These are phyloP conservation scores for Mizuhopecten yessoensis DNA, from an alignment of 1,140 invertebrate species.

Conservation along the genomic window DNA sequence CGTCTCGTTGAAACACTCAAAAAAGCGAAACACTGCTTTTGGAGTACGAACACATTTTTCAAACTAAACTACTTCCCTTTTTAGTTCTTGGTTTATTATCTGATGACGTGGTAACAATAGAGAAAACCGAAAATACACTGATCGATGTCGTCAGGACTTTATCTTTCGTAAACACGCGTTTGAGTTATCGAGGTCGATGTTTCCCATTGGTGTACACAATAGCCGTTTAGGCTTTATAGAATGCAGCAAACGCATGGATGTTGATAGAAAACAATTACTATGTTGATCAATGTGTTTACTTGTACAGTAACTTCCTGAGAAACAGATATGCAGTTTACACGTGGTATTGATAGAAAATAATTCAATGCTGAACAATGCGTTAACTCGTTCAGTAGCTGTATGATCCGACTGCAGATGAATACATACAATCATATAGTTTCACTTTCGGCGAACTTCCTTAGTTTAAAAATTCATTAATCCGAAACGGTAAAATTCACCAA, in stretches of 20 bases:
- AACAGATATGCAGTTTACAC: too few species aligned
- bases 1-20: conserved; percentile 14
- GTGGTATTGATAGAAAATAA: too few species aligned
- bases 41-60: conserved; percentile 27
- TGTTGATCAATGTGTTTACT: too few species aligned
- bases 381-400: too few species aligned
- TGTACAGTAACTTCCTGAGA: too few species aligned
- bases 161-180: background rate
- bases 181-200: background rate
- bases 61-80: conserved; percentile 5
- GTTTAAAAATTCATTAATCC: too few species aligned
- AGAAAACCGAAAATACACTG: background rate
- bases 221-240: background rate
- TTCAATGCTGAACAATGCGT: too few species aligned
- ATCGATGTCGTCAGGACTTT: background rate
- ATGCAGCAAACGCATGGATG: background rate
- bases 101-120: background rate
- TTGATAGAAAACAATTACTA: too few species aligned
- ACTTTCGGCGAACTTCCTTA: too few species aligned
- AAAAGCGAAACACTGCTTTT: background rate
- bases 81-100: background rate
- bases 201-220: background rate
- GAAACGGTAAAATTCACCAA: too few species aligned
- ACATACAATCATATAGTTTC: too few species aligned
- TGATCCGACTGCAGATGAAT: too few species aligned